phyloP scores from a whole-genome alignment of 1,140 invertebrate species.

The Heliconius melpomene region DNA sequence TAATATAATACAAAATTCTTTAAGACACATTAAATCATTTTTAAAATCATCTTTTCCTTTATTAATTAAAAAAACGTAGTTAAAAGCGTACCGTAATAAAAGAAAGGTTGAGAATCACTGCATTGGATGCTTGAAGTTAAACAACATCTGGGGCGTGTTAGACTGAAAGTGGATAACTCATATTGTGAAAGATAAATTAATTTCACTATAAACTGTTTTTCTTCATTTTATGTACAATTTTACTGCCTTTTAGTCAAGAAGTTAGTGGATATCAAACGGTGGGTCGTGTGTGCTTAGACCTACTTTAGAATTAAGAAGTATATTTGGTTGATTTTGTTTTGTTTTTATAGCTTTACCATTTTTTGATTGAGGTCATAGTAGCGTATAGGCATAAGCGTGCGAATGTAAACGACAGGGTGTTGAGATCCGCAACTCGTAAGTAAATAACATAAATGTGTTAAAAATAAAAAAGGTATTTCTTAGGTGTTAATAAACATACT shows the following conservation, averaged over 20 bases:
- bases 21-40: too few relatives aligned
- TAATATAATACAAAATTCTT: too few relatives aligned
- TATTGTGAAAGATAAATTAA: conserved; percentile 15
- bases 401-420: too few relatives aligned
- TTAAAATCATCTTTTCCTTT: background rate
- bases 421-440: too few relatives aligned
- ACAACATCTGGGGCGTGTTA: conserved; percentile 12
- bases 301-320: background rate
- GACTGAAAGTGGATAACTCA: conserved; percentile 12
- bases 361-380: too few relatives aligned
- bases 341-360: background rate
- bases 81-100: background rate
- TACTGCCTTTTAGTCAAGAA: background rate
- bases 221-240: background rate
- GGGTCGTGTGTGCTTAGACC: background rate
- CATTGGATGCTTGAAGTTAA: conserved; percentile 9
- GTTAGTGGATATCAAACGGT: background rate
- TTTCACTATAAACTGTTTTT: background rate
- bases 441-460: too few relatives aligned
- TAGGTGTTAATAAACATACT: too few relatives aligned
- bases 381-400: too few relatives aligned
- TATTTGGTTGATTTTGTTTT: background rate
- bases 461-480: too few relatives aligned
- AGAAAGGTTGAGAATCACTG: background rate
- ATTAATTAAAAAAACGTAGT: background rate